A percentile compares a stretch with the other conserved stretches of the same genome.
Conservation (phyloP, 2,797 vertebrate genomes). For the Poecilia velifera region DNA sequence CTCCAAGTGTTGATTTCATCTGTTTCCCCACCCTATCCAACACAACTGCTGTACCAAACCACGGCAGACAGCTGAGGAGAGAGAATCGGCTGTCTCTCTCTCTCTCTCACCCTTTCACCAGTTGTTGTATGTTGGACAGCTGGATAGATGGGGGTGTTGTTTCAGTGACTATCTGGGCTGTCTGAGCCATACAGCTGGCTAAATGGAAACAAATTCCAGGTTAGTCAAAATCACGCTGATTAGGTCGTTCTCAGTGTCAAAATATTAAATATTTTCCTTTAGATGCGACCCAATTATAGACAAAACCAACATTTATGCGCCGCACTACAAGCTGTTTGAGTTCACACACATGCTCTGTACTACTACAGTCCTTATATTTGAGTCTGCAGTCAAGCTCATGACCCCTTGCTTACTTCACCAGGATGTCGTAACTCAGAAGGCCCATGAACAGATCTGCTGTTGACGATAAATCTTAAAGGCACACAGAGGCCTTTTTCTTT, state of each 20-base stretch:
- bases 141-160: not conserved
- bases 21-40: not conserved
- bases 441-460: slow-evolving; percentile 19
- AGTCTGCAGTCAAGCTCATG: slow-evolving; percentile 6
- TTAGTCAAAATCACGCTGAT: not conserved
- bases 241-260: not conserved
- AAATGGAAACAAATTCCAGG: not conserved
- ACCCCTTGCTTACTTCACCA: not conserved
- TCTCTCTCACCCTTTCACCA: slow-evolving; percentile 38
- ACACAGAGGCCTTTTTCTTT: slow-evolving; percentile 18
- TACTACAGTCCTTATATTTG: not conserved
- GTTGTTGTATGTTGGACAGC: slow-evolving; percentile 42
- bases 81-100: slow-evolving; percentile 9
- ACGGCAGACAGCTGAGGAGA: not conserved
- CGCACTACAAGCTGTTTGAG: not conserved
- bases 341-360: not conserved
- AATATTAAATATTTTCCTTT: not conserved
- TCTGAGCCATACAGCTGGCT: slow-evolving; percentile 50
- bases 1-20: not conserved
- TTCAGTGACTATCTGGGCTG: slow-evolving; percentile 49
- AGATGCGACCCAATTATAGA: not conserved
- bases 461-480: slow-evolving; percentile 19
- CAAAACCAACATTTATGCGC: not conserved
- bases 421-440: slow-evolving; percentile 26
- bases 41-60: not conserved